A percentile compares a stretch with the other conserved stretches of the same genome.
These are phyloP conservation scores for Sturmia bella DNA, from an alignment of 2,888 invertebrate genomes.

Conservation along the genomic window DNA sequence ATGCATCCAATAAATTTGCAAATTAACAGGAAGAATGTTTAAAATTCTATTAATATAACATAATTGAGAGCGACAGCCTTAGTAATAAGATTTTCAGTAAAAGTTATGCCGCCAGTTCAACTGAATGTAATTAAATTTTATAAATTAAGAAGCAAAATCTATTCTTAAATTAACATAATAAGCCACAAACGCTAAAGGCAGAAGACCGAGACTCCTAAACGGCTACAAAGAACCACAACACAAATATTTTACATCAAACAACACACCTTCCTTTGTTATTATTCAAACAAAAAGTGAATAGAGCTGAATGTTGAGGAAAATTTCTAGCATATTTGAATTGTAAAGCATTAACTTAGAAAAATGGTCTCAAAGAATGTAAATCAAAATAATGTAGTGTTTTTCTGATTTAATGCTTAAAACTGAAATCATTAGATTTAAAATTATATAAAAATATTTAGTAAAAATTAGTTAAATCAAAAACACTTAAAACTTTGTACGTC, in stretches of 20 bases:
- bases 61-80: slow-evolving; percentile 22
- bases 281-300: slow-evolving; percentile 13
- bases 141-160: slow-evolving; percentile 5
- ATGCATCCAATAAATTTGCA: neutral
- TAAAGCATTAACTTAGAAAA: too few species aligned
- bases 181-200: neutral
- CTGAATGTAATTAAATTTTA: neutral
- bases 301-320: too few species aligned
- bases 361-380: too few species aligned
- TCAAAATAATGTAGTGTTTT: too few species aligned
- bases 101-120: neutral
- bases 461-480: too few species aligned
- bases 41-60: slow-evolving; percentile 15
- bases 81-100: neutral
- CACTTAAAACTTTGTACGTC: too few species aligned
- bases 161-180: neutral
- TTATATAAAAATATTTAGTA: too few species aligned
- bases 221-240: neutral
- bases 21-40: neutral
- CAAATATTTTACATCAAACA: neutral
- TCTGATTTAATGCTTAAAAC: too few species aligned
- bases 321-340: too few species aligned
- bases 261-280: slow-evolving; percentile 2
- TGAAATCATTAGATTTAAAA: too few species aligned
- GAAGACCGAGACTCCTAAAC: neutral